Conservation (phyloP, 2,113 vertebrate genomes). For the Dicaeum eximium region DNA sequence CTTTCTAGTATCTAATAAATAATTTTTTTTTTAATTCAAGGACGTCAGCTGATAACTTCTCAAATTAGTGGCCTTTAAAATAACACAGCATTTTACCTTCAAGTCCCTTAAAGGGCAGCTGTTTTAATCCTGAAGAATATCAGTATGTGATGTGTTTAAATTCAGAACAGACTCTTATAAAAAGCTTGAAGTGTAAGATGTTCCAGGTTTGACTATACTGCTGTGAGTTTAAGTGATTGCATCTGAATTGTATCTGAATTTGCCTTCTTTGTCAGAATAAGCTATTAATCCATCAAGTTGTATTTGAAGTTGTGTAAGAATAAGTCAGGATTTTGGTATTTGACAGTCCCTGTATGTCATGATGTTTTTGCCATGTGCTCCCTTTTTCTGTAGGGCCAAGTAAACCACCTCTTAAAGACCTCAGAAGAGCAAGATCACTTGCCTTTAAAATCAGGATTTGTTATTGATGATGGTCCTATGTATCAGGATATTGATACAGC, state of each 20-base stretch:
- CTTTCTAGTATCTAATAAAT: not conserved
- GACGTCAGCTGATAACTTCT: not conserved
- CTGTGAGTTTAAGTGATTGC: not conserved
- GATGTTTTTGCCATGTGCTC: not conserved
- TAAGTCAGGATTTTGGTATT: not conserved
- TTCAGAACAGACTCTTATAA: not conserved
- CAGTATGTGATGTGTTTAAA: not conserved
- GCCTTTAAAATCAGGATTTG: conserved; percentile 33
- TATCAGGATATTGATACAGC: conserved; percentile 12
- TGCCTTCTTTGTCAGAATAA: not conserved
- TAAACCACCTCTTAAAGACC: conserved; percentile 82
- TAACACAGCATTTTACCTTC: not conserved
- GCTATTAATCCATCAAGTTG: not conserved
- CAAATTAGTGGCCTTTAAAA: not conserved
- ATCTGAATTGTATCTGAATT: not conserved
- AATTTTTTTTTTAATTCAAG: not conserved
- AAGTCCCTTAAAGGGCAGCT: not conserved
- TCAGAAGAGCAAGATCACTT: conserved; percentile 47
- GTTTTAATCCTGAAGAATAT: not conserved
- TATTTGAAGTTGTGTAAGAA: not conserved
- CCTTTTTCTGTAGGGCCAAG: conserved; percentile 79
- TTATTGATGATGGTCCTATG: not conserved
- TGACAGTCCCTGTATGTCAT: not conserved
- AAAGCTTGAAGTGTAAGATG: not conserved
- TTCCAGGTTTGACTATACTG: not conserved